Base-by-base conservation (phyloP, 2,113 vertebrate genomes). In the Nycticryphes semicollaris region DNA sequence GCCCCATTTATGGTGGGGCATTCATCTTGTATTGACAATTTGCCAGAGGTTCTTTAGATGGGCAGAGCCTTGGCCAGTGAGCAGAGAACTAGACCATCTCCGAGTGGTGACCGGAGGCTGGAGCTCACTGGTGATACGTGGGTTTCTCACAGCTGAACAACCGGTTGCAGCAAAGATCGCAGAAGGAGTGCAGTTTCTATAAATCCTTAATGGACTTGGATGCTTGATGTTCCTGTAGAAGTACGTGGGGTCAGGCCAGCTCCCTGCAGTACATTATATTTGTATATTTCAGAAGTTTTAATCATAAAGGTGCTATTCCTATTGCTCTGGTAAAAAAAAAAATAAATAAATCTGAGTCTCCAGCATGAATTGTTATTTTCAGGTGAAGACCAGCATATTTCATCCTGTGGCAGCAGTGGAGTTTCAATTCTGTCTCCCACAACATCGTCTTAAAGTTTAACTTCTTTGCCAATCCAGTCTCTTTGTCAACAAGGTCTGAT, bases 51-150 rank as follows among this genome's bases (percentile, higher is more conserved):
- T 88, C 50, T 81, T 62, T 77, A 89, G 59, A 62, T 3, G 2
- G 50, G n/a, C 74, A 93, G 78, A 91, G 74, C 72, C 68, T 92
- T 89, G 89, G 53, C 83, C 59, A 48, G 43, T 24, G 16, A 64
- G 57, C 39, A 68, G 57, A 72, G 67, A 53, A 54, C 16, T 18
- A 56, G 70, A 35, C 37, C 39, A 4, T 11, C 41, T 69, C 69
- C 47, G 63, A n/a, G 37, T 3, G 1, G 70, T 62, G 81, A 20
- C 39, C 4, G 1, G 27, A 79, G 53, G 70, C n/a, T 70, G 64
- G 37, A 89, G 51, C 66, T 92, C 75, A 10, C 59, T 77, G 51
- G 59, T 2, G 4, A 59, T 60, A 14, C 0, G 0, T 31, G 84
- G 48, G 43, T 84, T 62, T 62, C 57, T 87, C 53, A 13, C 30